These are phyloP conservation scores for Pseudomyrmex sp. DNA, from an alignment of 1,140 invertebrate species.

Conservation along the genomic window DNA sequence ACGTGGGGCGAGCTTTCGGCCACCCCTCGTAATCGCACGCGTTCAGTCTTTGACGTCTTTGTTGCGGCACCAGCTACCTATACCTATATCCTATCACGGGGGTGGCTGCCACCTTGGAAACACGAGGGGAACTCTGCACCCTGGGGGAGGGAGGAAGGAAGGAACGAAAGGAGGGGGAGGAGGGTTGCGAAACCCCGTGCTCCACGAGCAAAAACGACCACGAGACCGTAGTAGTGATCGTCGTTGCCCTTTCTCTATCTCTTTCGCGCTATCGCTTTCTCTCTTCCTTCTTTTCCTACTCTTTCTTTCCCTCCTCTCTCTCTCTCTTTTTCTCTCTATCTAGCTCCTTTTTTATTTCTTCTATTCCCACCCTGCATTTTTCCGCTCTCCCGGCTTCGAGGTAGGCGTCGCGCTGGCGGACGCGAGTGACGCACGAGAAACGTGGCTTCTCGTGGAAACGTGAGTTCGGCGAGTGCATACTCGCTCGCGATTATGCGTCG, in stretches of 20 bases:
- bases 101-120: constrained; percentile 34
- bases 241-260: constrained; percentile 23
- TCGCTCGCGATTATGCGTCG: not conserved
- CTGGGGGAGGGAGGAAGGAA: not conserved
- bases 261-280: not conserved
- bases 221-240: constrained; percentile 43
- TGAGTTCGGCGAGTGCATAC: not conserved
- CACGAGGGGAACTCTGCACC: constrained; percentile 17
- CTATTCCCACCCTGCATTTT: constrained; percentile 51
- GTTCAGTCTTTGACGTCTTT: constrained; percentile 25
- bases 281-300: not conserved
- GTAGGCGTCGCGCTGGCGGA: constrained; percentile 54
- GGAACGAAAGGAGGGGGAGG: not conserved
- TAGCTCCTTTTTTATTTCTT: constrained; percentile 46
- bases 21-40: constrained; percentile 20
- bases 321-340: not conserved
- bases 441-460: constrained; percentile 40
- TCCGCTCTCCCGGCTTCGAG: constrained; percentile 51
- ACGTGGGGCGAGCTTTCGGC: constrained; percentile 56
- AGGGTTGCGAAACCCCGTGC: constrained; percentile 11
- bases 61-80: constrained; percentile 18
- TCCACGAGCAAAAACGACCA: constrained; percentile 2
- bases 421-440: constrained; percentile 59
- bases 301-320: constrained; percentile 9
- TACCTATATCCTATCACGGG: not conserved